A percentile compares a stretch with the other conserved stretches of the same genome.
Evolutionary conservation across 53 echinoderm and acorn worm genomes (phyloP).

Genomic region (Holothuria leucospilota): DNA sequence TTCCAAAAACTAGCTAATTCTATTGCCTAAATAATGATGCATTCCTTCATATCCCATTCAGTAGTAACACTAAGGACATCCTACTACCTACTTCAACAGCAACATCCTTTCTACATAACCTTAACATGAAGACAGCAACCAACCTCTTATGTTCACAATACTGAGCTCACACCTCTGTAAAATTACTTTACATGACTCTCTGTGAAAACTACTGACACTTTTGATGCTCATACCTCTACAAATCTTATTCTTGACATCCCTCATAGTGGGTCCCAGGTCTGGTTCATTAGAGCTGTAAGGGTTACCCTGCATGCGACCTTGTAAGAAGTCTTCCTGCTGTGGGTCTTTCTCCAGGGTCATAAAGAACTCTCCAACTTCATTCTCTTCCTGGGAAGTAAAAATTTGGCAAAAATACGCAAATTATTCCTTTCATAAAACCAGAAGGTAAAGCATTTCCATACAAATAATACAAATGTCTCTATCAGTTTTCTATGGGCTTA

Average conservation of each 20-base stretch:
- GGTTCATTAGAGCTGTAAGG: conserved; percentile 98
- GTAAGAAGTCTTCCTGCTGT: conserved; percentile 95
- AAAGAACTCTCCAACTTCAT: conserved; percentile 96
- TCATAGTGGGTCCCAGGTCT: conserved; percentile 94
- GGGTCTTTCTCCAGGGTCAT: conserved; percentile 98
- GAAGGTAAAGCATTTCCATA: too few species aligned
- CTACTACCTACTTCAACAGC: too few species aligned
- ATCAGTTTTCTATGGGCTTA: too few species aligned
- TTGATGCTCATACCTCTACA: conserved; percentile 75
- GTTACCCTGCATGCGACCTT: conserved; percentile 94
- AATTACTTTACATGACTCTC: background rate
- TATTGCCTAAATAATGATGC: too few species aligned
- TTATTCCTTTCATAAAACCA: background rate
- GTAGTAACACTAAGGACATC: too few species aligned
- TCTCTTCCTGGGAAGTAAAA: conserved; percentile 77
- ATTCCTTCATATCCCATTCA: too few species aligned
- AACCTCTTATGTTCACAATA: background rate
- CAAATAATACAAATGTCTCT: too few species aligned
- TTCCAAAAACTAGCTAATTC: too few species aligned
- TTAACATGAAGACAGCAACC: too few species aligned
- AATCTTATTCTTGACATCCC: conserved; percentile 99
- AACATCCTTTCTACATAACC: too few species aligned
- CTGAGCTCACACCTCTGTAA: background rate
- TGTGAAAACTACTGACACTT: background rate
- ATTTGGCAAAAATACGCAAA: background rate